Conservation (phyloP, 2,888 invertebrate genomes). For the Drosophila differens region DNA sequence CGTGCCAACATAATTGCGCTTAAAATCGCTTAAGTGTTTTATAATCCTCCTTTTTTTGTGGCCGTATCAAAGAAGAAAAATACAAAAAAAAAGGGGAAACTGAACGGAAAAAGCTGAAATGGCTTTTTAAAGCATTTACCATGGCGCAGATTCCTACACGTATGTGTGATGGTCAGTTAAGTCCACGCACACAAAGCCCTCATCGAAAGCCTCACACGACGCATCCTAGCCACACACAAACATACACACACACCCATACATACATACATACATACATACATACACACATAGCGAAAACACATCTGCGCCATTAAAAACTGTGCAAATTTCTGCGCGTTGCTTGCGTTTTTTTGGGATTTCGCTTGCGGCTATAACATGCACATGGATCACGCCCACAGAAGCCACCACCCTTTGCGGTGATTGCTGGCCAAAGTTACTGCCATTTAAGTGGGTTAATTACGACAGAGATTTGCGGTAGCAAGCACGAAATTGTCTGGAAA, state of each 20-base stretch:
- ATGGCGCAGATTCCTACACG: constrained; percentile 46
- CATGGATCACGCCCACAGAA: constrained; percentile 48
- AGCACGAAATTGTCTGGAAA: constrained; percentile 36
- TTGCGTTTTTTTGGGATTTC: constrained; percentile 40
- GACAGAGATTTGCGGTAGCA: constrained; percentile 55
- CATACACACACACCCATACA: constrained; percentile 10
- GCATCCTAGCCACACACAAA: constrained; percentile 17
- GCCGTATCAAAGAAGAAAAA: constrained; percentile 62
- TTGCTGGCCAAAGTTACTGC: constrained; percentile 54
- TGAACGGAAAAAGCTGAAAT: constrained; percentile 57
- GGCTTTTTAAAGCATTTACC: constrained; percentile 74
- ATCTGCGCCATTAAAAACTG: constrained; percentile 67
- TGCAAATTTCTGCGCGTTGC: constrained; percentile 67
- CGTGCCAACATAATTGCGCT: constrained; percentile 77
- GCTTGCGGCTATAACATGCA: constrained; percentile 43
- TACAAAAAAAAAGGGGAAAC: constrained; percentile 18
- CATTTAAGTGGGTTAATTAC: constrained; percentile 73
- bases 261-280: background rate
- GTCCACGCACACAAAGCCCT: constrained; percentile 51
- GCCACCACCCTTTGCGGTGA: constrained; percentile 44
- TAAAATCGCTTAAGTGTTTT: constrained; percentile 80
- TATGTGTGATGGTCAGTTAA: constrained; percentile 59
- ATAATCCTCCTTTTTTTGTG: constrained; percentile 72
- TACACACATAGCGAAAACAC: constrained; percentile 12
- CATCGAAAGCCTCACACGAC: constrained; percentile 55